Evolutionary conservation across 2,113 vertebrate species (phyloP), one percentile per base, ranked within the genome.

Genomic region (Onychorhynchus coronatus): DNA sequence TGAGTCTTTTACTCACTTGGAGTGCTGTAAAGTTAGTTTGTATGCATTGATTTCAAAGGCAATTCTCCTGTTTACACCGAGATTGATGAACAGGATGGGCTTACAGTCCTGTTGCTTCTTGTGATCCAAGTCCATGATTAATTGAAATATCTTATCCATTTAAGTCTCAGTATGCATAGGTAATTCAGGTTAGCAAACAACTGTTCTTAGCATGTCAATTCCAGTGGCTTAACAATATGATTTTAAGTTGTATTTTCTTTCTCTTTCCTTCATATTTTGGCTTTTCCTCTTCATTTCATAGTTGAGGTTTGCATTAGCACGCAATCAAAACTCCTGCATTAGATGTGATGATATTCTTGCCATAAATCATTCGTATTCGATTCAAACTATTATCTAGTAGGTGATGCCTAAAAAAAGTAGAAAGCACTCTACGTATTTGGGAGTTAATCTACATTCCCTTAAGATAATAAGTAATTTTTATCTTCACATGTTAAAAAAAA

Each of bases 71-170:
- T 95, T 95, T 94, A 85, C 52, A 65, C 23, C 85, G 58, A 84
- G 86, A 94, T 3, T 91, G 94, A 94, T 81, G 83, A 95, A 92
- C 72, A 92, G 86, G 84, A 89, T 87, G 83, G 47, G 55, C 41
- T 79, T 58, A 67, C 56, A 89, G 37, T 89, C 44, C 62, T 87
- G 70, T 58, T 91, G 79, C 66, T 91, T 87, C 83, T 95, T 91
- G 70, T 89, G 86, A 93, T 96, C 76, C 68, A 88, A 81, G 56
- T 61, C 92, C 73, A 81, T 89, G 74, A 95, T 94, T 85, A 96
- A 93, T 66, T 91, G 80, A 94, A 93, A 79, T 82, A 85, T 25
- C 88, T 85, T 87, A 82, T 92, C 88, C 56, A 52, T 94, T 85
- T 86, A 90, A 85, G 65, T 83, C 83, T 86, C 93, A 72, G 68